A percentile compares a stretch with the other conserved stretches of the same genome.
These are phyloP conservation scores for Epizoanthus scotinus DNA, from an alignment of 92 coral and sea anemone genomes.

Conservation along the genomic window DNA sequence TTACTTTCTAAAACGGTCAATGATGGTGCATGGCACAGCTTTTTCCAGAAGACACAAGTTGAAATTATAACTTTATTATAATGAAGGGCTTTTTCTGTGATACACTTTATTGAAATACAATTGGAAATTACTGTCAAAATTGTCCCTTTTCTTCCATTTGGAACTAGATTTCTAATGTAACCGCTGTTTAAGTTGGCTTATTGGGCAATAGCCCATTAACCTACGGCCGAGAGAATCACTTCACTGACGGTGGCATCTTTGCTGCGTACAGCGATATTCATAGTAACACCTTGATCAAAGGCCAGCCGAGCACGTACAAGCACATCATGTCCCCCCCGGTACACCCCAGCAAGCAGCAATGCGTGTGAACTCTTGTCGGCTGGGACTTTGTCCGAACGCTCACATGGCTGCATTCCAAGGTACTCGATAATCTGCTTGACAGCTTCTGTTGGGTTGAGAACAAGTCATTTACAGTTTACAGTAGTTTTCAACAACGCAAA, in stretches of 20 bases:
- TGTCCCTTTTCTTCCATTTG: too few relatives aligned
- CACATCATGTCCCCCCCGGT: slow-evolving; percentile 96
- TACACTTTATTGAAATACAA: too few relatives aligned
- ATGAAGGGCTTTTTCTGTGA: too few relatives aligned
- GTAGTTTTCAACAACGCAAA: background rate
- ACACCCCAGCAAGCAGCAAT: slow-evolving; percentile 92
- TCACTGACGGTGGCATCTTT: slow-evolving; percentile 92
- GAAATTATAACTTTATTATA: too few relatives aligned
- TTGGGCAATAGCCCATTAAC: slow-evolving; percentile 63
- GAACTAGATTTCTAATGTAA: too few relatives aligned
- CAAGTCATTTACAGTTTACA: background rate
- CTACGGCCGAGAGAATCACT: slow-evolving; percentile 93
- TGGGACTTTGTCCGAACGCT: slow-evolving; percentile 92
- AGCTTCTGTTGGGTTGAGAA: slow-evolving; percentile 71
- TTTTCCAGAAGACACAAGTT: too few relatives aligned
- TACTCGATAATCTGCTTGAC: slow-evolving; percentile 97
- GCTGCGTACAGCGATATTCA: slow-evolving; percentile 98
- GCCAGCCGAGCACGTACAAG: slow-evolving; percentile 94
- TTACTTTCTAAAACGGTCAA: too few relatives aligned
- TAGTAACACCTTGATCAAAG: slow-evolving; percentile 97
- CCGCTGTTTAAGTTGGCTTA: background rate
- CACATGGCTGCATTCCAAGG: slow-evolving; percentile 99
- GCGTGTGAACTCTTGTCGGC: slow-evolving; percentile 95
- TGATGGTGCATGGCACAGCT: too few relatives aligned
- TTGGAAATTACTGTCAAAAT: too few relatives aligned